Evolutionary conservation across 2,797 vertebrate genomes (phyloP).

Genomic region (Mallotus villosus): DNA sequence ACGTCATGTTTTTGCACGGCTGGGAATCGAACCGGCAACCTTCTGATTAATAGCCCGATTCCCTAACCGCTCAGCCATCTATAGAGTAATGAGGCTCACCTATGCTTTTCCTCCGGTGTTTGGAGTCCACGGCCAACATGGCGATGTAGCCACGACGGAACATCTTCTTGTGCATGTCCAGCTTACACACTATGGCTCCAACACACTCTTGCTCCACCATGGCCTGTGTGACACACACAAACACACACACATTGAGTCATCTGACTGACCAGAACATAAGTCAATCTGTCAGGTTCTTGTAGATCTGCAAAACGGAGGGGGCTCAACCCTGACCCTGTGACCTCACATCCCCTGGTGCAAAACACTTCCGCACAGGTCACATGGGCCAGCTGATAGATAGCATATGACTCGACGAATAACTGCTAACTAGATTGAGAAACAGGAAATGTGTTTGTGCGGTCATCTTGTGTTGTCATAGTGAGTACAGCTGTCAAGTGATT

Average conservation of each 20-base stretch:
- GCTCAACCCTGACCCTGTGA: slow-evolving; percentile 25
- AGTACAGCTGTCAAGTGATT: not conserved
- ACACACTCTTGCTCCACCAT: slow-evolving; percentile 99
- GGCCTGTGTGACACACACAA: slow-evolving; percentile 81
- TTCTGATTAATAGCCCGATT: too few species aligned
- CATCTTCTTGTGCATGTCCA: slow-evolving; percentile 99
- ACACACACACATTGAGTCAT: slow-evolving; percentile 17
- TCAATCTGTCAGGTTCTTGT: slow-evolving; percentile 9
- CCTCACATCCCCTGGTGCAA: slow-evolving; percentile 43
- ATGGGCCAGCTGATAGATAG: slow-evolving; percentile 19
- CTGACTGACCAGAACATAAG: slow-evolving; percentile 1
- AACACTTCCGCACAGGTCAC: slow-evolving; percentile 48
- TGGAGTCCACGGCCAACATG: slow-evolving; percentile 99
- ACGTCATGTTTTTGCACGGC: too few species aligned
- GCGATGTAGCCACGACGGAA: slow-evolving; percentile 99
- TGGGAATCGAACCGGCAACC: too few species aligned
- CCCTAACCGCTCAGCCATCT: not conserved
- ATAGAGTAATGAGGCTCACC: slow-evolving; percentile 76
- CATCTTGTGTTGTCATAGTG: not conserved
- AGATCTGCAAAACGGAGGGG: slow-evolving; percentile 15
- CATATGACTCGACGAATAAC: not conserved
- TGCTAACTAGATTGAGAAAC: not conserved
- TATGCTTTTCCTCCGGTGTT: slow-evolving; percentile 99
- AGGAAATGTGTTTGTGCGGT: slow-evolving; percentile 15
- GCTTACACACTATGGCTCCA: slow-evolving; percentile 99